phyloP scores from a whole-genome alignment of 1,140 invertebrate genomes.

The Drosophila arizonae region DNA sequence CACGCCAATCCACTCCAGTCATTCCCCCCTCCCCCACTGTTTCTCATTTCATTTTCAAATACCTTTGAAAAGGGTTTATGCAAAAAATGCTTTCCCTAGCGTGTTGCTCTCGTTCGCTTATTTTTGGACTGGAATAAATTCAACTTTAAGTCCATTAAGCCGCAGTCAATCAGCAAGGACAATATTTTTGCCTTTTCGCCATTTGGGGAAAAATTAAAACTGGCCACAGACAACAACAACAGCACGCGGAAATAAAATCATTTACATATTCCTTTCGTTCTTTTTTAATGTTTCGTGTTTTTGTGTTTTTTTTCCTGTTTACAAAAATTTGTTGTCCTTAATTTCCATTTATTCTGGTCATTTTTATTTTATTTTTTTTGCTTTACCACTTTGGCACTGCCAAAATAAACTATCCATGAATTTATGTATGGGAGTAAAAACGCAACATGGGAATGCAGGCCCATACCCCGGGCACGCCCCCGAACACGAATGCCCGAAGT shows the following conservation, averaged over 20 bases:
- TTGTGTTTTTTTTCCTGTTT: constrained; percentile 10
- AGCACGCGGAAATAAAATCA: constrained; percentile 48
- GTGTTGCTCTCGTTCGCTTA: too few relatives aligned
- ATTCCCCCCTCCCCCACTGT: too few relatives aligned
- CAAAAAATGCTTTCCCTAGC: too few relatives aligned
- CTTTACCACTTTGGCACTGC: constrained; percentile 26
- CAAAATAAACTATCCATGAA: constrained; percentile 66
- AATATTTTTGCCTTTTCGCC: constrained; percentile 31
- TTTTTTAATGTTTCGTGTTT: background rate
- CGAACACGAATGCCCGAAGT: too few relatives aligned
- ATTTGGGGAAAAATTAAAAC: constrained; percentile 35
- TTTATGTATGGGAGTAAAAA: constrained; percentile 66
- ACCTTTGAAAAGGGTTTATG: too few relatives aligned
- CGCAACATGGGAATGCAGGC: constrained; percentile 46
- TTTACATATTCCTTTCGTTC: constrained; percentile 37
- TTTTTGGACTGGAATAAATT: constrained; percentile 15
- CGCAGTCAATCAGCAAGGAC: constrained; percentile 36
- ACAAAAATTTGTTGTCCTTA: constrained; percentile 18
- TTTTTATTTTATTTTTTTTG: background rate
- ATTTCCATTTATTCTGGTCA: constrained; percentile 12
- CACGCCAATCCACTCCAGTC: too few relatives aligned
- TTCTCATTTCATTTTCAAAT: too few relatives aligned
- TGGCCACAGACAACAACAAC: constrained; percentile 27
- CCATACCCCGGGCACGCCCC: background rate
- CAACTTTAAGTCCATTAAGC: constrained; percentile 40